Evolutionary conservation across 2,797 vertebrate species (phyloP), one percentile per base, ranked within the genome.

Genomic region (Pteronotus mesoamericanus): DNA sequence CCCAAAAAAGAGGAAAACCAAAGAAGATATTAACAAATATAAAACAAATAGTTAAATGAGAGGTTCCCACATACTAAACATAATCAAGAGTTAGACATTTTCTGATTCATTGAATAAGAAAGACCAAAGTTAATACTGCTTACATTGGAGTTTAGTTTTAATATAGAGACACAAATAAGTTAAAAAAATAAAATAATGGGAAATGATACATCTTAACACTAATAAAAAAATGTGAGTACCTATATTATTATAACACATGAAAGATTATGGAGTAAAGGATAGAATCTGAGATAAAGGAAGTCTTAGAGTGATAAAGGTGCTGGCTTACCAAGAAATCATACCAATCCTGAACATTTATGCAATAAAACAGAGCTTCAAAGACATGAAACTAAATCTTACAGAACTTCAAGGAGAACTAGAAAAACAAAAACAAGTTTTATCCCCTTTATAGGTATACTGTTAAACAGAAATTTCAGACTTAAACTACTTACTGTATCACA

Each of bases 381-480:
- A 32, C n/a, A n/a, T 75, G 39, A 68, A 57, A 18, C 6, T n/a
- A 66, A 64, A 51, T 19, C n/a, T 44, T 37, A 46, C 14, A 57
- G 15, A 77, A 48, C 9, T 77, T 9, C 9, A 77, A 57, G 29
- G 22, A 55, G 2, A 61, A 85, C 39, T n/a, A n/a, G 46, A n/a
- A 87, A 72, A 61, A 10, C 14, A 29, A 46, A 75, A 32, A 22
- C 26, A 51, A 53, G 57, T 59, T 15, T 29, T 15, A 61, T 0
- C 11, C 22, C 44, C 12, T 42, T 66, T 89, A 39, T 83, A 86
- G 37, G 21, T 90, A n/a, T 82, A 84, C 32, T 77, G 24, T 93
- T 89, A 95, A 94, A 94, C 24, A 79, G 85, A 93, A 95, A 90
- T 94, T 83, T 89, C 37, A 68, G 53, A 80, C 26, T 77, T 86